Percentiles rank a stretch among this genome's conserved stretches.
Conservation (phyloP, 2,797 vertebrate species). For the Pelochelys cantorii region DNA sequence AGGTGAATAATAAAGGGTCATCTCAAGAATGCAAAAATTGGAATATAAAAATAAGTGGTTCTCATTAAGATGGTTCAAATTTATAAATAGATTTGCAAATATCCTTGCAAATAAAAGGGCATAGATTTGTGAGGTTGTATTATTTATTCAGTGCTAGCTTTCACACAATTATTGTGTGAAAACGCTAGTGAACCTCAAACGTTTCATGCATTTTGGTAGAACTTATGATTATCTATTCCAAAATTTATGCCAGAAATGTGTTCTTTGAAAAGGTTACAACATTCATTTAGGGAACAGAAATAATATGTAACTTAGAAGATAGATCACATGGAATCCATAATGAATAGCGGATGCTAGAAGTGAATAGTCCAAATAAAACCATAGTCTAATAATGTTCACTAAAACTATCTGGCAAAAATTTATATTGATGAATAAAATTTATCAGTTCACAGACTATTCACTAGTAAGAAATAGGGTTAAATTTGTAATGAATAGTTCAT, state of each 20-base stretch:
- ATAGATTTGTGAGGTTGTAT: slow-evolving; percentile 49
- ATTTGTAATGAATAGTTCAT: background rate
- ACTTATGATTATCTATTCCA: background rate
- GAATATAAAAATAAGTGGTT: slow-evolving; percentile 42
- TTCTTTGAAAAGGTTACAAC: background rate
- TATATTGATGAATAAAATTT: background rate
- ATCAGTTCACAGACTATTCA: background rate
- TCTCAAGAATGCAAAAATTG: slow-evolving; percentile 18
- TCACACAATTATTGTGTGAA: background rate
- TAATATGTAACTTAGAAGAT: background rate
- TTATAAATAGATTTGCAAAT: slow-evolving; percentile 19
- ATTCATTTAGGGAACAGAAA: background rate
- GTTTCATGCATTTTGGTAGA: slow-evolving; percentile 11
- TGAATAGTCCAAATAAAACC: background rate
- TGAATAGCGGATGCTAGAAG: background rate
- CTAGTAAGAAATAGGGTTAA: rapidly evolving
- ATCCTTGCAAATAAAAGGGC: slow-evolving; percentile 35
- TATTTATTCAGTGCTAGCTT: slow-evolving; percentile 41
- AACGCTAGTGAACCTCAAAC: slow-evolving; percentile 29
- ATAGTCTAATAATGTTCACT: background rate
- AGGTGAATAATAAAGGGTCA: slow-evolving; percentile 46
- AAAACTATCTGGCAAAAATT: background rate
- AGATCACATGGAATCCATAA: background rate
- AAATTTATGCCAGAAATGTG: background rate
- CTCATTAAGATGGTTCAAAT: slow-evolving; percentile 67